phyloP scores from a whole-genome alignment of 2,797 vertebrate genomes.

The Clarias laeviceps region DNA sequence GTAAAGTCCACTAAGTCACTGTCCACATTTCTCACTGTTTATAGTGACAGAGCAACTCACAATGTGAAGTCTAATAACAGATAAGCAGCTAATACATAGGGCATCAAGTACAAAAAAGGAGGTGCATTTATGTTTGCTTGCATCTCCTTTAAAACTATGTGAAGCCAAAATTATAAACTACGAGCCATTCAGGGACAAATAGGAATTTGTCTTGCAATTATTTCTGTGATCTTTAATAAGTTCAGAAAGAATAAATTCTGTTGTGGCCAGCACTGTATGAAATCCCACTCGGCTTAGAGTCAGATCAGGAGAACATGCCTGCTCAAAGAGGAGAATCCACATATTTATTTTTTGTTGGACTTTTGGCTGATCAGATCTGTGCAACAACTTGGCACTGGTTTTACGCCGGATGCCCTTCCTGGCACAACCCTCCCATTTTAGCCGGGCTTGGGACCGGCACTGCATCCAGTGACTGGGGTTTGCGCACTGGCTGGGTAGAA shows the following conservation, averaged over 20 bases:
- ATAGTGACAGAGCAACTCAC: not conserved
- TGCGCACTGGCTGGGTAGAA: too few species aligned
- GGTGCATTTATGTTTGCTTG: not conserved
- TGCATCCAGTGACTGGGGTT: too few species aligned
- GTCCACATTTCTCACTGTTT: not conserved
- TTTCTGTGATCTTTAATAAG: not conserved
- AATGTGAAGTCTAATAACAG: not conserved
- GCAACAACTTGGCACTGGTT: too few species aligned
- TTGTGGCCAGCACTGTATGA: not conserved
- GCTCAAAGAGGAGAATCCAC: not conserved
- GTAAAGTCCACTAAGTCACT: too few species aligned
- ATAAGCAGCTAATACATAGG: not conserved
- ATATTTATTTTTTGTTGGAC: not conserved
- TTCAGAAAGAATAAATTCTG: not conserved
- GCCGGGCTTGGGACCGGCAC: too few species aligned
- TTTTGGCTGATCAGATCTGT: too few species aligned
- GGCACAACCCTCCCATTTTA: too few species aligned
- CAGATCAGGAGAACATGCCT: not conserved
- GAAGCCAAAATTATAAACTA: not conserved
- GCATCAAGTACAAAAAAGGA: not conserved
- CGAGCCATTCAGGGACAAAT: not conserved
- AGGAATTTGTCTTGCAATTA: not conserved
- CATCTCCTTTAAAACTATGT: not conserved
- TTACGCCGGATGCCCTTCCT: too few species aligned
- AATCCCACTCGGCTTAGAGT: not conserved